Evolutionary conservation across 2,888 invertebrate species (phyloP).

Genomic region (Drosophila siamana): DNA sequence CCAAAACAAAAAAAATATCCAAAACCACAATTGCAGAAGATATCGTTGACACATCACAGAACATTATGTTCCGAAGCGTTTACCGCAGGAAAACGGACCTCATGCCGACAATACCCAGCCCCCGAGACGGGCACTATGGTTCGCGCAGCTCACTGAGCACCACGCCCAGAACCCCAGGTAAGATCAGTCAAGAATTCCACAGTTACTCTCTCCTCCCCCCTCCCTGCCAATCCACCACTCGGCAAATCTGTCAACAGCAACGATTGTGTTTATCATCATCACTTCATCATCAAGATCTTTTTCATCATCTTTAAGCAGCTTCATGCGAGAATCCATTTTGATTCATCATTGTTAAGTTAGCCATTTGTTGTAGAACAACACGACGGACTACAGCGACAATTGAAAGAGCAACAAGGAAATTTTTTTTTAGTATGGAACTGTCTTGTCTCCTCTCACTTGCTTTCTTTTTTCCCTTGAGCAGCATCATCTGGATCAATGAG

Average conservation of each 20-base stretch:
- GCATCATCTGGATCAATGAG: conserved; percentile 17
- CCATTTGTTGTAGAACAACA: conserved; percentile 16
- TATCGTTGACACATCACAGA: conserved; percentile 85
- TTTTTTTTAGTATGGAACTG: neutral
- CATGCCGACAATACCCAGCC: conserved; percentile 94
- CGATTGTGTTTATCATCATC: conserved; percentile 4
- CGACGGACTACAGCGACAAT: neutral
- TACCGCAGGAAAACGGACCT: conserved; percentile 95
- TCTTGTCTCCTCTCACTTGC: conserved; percentile 6
- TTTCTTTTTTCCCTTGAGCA: conserved; percentile 14
- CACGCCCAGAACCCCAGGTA: conserved; percentile 86
- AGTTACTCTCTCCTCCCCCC: conserved; percentile 4
- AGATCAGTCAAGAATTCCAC: conserved; percentile 53
- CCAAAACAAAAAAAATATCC: conserved; percentile 44
- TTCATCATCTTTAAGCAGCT: conserved; percentile 24
- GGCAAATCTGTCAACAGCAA: conserved; percentile 2
- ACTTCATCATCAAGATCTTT: conserved; percentile 5
- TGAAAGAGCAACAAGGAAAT: neutral
- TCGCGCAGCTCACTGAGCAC: conserved; percentile 86
- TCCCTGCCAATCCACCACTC: conserved; percentile 2
- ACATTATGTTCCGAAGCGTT: conserved; percentile 90
- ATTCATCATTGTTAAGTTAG: conserved; percentile 12
- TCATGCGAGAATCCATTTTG: conserved; percentile 11
- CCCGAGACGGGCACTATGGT: conserved; percentile 87
- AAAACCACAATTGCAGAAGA: conserved; percentile 83